phyloP scores from a whole-genome alignment of 2,888 invertebrate genomes.

The Cylloceria caligata region DNA sequence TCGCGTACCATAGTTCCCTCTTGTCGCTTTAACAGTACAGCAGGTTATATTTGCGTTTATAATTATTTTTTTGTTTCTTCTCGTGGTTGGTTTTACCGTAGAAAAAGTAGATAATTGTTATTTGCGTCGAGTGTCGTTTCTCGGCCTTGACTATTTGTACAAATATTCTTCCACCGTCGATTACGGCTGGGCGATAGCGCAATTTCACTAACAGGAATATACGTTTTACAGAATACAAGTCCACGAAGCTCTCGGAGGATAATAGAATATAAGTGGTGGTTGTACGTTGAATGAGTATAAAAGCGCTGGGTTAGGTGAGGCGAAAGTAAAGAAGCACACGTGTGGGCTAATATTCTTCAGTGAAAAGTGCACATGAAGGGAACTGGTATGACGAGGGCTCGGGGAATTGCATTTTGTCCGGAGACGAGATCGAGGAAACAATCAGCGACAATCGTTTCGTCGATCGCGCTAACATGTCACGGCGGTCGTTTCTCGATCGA shows the following conservation, averaged over 20 bases:
- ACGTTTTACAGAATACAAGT: neutral
- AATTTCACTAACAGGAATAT: slow-evolving; percentile 1
- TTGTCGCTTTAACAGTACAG: slow-evolving; percentile 2
- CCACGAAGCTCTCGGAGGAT: slow-evolving; percentile 11
- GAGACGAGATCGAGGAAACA: slow-evolving; percentile 56
- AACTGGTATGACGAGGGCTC: neutral
- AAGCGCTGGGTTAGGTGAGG: neutral
- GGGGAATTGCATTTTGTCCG: slow-evolving; percentile 51
- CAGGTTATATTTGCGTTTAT: slow-evolving; percentile 15
- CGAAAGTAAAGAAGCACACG: neutral
- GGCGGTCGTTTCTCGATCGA: slow-evolving; percentile 3
- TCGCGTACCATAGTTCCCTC: neutral
- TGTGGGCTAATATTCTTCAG: slow-evolving; percentile 32
- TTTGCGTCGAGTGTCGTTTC: slow-evolving; percentile 59
- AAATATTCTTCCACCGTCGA: slow-evolving; percentile 58
- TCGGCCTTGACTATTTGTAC: slow-evolving; percentile 54
- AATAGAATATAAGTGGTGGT: slow-evolving; percentile 36
- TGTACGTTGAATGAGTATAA: neutral
- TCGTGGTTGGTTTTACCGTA: slow-evolving; percentile 5
- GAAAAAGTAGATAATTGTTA: slow-evolving; percentile 61
- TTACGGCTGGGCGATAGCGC: slow-evolving; percentile 47
- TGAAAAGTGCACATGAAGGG: slow-evolving; percentile 21
- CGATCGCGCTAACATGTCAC: slow-evolving; percentile 40
- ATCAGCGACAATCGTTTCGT: slow-evolving; percentile 47
- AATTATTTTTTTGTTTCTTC: slow-evolving; percentile 15